Base-by-base conservation (phyloP, 2,113 vertebrate species). In the Peromyscus leucopus region DNA sequence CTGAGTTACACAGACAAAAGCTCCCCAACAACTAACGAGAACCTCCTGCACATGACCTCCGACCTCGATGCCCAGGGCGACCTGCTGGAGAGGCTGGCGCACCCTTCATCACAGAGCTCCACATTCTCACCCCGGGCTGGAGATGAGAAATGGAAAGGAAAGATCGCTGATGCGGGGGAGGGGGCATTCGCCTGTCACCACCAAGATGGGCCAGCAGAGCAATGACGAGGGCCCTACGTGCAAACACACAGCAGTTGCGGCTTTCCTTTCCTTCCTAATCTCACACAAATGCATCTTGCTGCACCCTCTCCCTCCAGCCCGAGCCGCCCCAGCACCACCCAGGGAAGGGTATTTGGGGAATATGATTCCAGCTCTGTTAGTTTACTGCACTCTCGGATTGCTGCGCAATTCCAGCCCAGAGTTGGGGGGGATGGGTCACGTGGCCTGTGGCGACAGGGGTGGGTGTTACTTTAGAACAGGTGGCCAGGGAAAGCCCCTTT, bases 151-250 rank as follows among this genome's bases (percentile, higher is more conserved):
- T 11, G 22, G 36, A 74, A 88, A 72, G 36, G 21, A 3, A 8
- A 36, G 19, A 33, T 17, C 2, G 7, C 15, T n/a, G 15, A 13
- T 16, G 31, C 48, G 22, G 55, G 42, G 39, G 3, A 4, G 59
- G 19, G 42, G 42, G 13, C 16, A 22, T 51, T 5, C 39, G 26
- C 39, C 48, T 36, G 24, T 80, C 2, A 1, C 17, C 21, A 28
- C 24, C 42, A 3, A 65, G 72, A 21, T 8, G 65, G 55, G 11
- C 31, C 46, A 6, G 11, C 4, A 42, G 61, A 15, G n/a, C 7
- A 24, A 63, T 0, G n/a, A 36, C 2, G 4, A 7, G 6, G 36
- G 36, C 1, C 17, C 0, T 46, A 17, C 15, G 9, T 36, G 4
- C 21, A 51, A 46, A 24, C 78, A 36, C 7, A 10, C 0, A 22